Evolutionary conservation across 1,140 invertebrate genomes (phyloP).

Genomic region (Archegozetes longisetosus): DNA sequence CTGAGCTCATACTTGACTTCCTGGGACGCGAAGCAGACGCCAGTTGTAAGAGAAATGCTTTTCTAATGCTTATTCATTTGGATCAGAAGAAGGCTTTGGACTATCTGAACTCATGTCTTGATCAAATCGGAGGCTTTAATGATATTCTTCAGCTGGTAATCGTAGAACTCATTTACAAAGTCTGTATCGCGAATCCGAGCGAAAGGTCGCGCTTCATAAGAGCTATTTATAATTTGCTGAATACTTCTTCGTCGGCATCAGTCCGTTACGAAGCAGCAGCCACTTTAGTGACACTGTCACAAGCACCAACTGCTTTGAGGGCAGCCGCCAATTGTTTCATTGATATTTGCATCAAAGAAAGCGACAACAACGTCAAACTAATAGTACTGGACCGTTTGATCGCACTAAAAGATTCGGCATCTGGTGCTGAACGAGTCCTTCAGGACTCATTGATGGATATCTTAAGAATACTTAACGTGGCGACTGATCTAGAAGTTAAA

Average conservation of each 20-base stretch:
- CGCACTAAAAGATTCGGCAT: conserved; percentile 59
- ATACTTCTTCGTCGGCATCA: conserved; percentile 75
- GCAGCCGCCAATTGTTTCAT: conserved; percentile 95
- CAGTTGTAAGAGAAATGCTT: conserved; percentile 97
- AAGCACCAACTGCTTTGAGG: conserved; percentile 90
- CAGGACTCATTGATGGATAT: conserved; percentile 98
- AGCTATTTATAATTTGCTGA: conserved; percentile 94
- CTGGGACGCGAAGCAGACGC: conserved; percentile 94
- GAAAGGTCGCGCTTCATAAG: conserved; percentile 92
- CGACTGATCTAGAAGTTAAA: conserved; percentile 77
- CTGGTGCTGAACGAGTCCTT: conserved; percentile 75
- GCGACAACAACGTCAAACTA: conserved; percentile 98
- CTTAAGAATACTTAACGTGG: conserved; percentile 56
- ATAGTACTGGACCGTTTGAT: conserved; percentile 92
- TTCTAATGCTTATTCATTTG: conserved; percentile 94
- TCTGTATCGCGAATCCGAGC: conserved; percentile 89
- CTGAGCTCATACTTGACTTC: conserved; percentile 86
- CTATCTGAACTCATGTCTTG: conserved; percentile 78
- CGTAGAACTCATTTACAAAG: conserved; percentile 98
- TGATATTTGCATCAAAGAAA: conserved; percentile 95
- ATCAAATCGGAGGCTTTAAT: conserved; percentile 76
- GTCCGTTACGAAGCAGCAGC: conserved; percentile 97
- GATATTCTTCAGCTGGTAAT: conserved; percentile 97
- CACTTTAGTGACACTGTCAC: conserved; percentile 96
- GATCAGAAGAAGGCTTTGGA: conserved; percentile 75